Evolutionary conservation across 2,797 vertebrate genomes (phyloP), one percentile per base, ranked within the genome.

Genomic region (Mionectes olivaceus): DNA sequence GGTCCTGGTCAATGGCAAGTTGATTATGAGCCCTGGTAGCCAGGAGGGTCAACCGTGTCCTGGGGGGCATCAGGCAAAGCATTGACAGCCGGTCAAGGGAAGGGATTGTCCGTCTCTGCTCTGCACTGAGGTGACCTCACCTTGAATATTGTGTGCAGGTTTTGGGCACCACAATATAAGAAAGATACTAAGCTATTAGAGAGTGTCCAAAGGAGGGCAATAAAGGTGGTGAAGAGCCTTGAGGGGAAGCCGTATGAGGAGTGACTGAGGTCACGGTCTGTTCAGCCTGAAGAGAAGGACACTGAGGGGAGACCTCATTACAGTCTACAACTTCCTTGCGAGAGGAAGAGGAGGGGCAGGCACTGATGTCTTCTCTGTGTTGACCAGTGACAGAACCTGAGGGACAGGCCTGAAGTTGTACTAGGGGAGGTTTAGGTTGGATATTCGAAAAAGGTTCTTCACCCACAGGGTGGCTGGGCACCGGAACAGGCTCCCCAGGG

Each of bases 61-160:
- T 28, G 49, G 16, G 15, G 49, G 49, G 9, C 27, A 28, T 27
- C 57, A 59, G 57, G 35, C 24, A 59, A 37, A 37, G 57, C 57
- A 27, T n/a, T 3, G 1, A 19, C 52, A 55, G 52, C 30, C 5
- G 2, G 19, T 32, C 3, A 2, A n/a, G 32, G 19, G 53, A n/a
- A 32, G 53, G 19, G 32, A 55, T 55, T 55, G 32, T 55, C 12
- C 12, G 1, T 6, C 19, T 55, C 32, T 55, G 19, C 53, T 55
- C 53, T n/a, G 53, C 32, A 55, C 8, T n/a, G 53, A 9, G 22
- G 32, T 5, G 7, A 32, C 32, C 32, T 55, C 53, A 55, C 19
- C 53, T 55, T n/a, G 32, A 55, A n/a, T n/a, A n/a, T 14, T 55
- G 19, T n/a, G 52, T 50, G 19, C 13, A 35, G 13, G 53, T 8